Evolutionary conservation across 2,113 vertebrate genomes (phyloP).

Genomic region (Phainopepla nitens): DNA sequence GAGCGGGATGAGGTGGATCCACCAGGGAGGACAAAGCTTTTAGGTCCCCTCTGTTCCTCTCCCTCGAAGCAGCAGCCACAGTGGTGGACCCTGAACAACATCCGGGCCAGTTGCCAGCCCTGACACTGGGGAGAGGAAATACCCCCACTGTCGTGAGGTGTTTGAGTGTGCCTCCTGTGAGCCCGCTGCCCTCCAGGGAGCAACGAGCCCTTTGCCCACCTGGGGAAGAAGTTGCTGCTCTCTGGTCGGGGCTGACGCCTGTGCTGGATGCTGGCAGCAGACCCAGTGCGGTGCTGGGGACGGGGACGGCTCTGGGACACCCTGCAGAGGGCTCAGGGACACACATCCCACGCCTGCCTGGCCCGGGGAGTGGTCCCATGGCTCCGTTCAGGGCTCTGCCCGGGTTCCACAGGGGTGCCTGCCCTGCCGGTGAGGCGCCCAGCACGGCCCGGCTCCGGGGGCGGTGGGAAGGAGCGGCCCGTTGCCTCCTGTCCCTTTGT

Average conservation of each 20-base stretch:
- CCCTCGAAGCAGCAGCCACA: neutral
- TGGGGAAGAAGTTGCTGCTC: fast-evolving
- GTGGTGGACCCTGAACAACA: neutral
- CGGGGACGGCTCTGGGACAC: neutral
- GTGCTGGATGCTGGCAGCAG: neutral
- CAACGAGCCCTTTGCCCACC: neutral
- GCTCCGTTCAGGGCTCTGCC: fast-evolving
- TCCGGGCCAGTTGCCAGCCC: neutral
- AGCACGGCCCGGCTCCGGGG: fast-evolving
- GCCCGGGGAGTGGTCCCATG: fast-evolving
- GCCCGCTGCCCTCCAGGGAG: neutral
- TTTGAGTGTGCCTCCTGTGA: neutral
- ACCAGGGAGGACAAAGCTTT: neutral
- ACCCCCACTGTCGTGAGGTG: neutral
- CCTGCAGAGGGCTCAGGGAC: neutral
- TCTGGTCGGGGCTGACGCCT: neutral
- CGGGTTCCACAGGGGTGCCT: fast-evolving
- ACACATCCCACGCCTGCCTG: neutral
- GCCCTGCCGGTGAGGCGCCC: neutral
- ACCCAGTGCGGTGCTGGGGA: fast-evolving
- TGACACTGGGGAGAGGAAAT: neutral
- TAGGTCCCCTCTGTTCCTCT: neutral
- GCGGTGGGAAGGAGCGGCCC: neutral
- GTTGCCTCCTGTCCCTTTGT: neutral
- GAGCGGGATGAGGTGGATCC: fast-evolving